These are phyloP conservation scores for Hepsetus odoe DNA, from an alignment of 2,113 vertebrate genomes.

Conservation along the genomic window DNA sequence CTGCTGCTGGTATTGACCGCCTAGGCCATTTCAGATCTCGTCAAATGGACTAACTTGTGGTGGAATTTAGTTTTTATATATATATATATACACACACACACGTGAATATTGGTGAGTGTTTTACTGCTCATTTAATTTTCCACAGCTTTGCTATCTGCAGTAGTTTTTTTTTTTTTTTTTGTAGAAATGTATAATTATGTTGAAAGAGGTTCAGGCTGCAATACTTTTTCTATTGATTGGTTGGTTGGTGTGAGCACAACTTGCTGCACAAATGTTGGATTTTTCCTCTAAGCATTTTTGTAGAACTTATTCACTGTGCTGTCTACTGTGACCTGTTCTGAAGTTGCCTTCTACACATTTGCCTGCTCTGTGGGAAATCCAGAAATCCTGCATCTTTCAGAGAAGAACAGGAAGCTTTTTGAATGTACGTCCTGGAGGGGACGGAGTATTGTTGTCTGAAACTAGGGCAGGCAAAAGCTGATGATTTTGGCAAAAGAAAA, in stretches of 20 bases:
- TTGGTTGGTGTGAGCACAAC: slow-evolving; percentile 3
- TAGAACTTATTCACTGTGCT: slow-evolving; percentile 41
- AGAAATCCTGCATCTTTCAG: neutral
- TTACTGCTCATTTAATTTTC: neutral
- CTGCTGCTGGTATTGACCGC: slow-evolving; percentile 19
- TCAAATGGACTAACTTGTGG: slow-evolving; percentile 16
- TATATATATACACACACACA: no score
- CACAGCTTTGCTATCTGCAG: neutral
- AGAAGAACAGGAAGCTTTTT: slow-evolving; percentile 6
- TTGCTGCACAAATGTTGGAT: neutral
- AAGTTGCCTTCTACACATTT: slow-evolving; percentile 45
- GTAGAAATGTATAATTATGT: slow-evolving; percentile 18
- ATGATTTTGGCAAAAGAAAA: neutral
- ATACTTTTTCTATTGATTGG: neutral
- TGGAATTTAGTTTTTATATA: slow-evolving; percentile 5
- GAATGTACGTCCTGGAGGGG: slow-evolving; percentile 24
- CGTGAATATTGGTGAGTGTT: slow-evolving; percentile 11
- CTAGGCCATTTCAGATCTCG: slow-evolving; percentile 8
- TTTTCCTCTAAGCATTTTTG: slow-evolving; percentile 3
- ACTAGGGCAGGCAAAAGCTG: neutral
- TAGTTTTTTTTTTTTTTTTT: neutral
- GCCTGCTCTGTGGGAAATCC: slow-evolving; percentile 13
- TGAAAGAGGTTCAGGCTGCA: neutral
- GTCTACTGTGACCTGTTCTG: slow-evolving; percentile 31
- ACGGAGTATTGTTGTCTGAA: neutral